Base-by-base conservation (phyloP, 2,797 vertebrate genomes). In the Acipenser oxyrinchus region DNA sequence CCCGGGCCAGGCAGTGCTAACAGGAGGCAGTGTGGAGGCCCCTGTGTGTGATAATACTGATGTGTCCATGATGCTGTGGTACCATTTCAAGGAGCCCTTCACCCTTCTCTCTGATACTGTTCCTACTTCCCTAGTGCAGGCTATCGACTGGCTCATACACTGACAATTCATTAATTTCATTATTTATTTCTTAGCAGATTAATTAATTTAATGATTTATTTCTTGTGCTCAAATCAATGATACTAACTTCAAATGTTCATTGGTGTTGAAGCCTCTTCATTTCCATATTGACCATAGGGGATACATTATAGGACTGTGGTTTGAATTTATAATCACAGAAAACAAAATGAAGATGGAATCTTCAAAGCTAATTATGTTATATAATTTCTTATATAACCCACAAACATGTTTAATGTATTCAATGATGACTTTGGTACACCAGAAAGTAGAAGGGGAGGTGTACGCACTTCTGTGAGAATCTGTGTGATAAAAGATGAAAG, bases 311-410 rank as follows among this genome's bases (percentile, higher is more conserved):
- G 51, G 51, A 52, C 55, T 57, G 55, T n/a, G 10, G 10, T 57
- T 6, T 12, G 55, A 8, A 57, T 57, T 57, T 57, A 57, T 57
- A 57, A 57, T 57, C 7, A 57, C 6, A 10, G 51, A 10, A 6
- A n/a, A 12, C 6, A n/a, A 12, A 57, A 12, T 12, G 13, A n/a
- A 57, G 55, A 8, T 57, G 55, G 55, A 57, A 57, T 57, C 55
- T 57, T 57, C 10, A 57, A 57, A 57, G 55, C 55, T 57, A 57
- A 57, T 57, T 57, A 57, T n/a, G 10, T 10, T 6, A 57, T 57
- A 9, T 57, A 57, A 57, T 57, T 57, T 57, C 13, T 57, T 57
- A 57, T 57, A 57, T 57, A 57, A 57, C 55, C 55, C 10, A 57
- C 7, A 57, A 57, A 57, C 11, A 57, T 57, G 55, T 57, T 57